phyloP scores from a whole-genome alignment of 1,140 invertebrate genomes.

The Cydia splendana region DNA sequence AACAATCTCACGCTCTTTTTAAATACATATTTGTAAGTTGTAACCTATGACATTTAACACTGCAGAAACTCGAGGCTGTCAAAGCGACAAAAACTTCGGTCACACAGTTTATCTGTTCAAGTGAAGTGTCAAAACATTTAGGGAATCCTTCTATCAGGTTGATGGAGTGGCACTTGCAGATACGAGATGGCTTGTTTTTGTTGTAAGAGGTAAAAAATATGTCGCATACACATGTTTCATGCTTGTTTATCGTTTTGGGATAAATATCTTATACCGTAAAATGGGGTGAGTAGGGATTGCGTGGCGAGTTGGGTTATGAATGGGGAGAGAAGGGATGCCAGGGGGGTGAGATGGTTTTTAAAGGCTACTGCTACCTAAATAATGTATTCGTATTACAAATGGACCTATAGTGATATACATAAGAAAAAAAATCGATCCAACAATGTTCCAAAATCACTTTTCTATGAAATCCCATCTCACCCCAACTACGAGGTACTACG shows the following conservation, averaged over 20 bases:
- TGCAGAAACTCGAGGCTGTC: not conserved
- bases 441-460: too few relatives aligned
- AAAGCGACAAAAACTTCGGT: not conserved
- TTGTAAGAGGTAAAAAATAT: slow-evolving; percentile 27
- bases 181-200: slow-evolving; percentile 32
- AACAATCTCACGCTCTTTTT: not conserved
- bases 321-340: too few relatives aligned
- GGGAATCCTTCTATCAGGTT: slow-evolving; percentile 36
- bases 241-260: slow-evolving; percentile 15
- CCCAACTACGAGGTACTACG: too few relatives aligned
- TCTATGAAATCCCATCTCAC: too few relatives aligned
- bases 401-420: too few relatives aligned
- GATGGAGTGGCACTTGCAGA: not conserved
- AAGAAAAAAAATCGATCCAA: too few relatives aligned
- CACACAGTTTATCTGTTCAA: slow-evolving; percentile 16
- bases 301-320: too few relatives aligned
- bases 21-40: not conserved
- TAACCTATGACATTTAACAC: slow-evolving; percentile 8
- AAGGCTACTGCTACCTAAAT: too few relatives aligned
- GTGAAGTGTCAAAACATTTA: slow-evolving; percentile 57
- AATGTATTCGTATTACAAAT: too few relatives aligned
- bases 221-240: not conserved
- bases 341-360: too few relatives aligned
- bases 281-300: too few relatives aligned
- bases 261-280: not conserved